Conservation (phyloP, 2,113 vertebrate genomes). For the Paradoxurus hermaphroditus region DNA sequence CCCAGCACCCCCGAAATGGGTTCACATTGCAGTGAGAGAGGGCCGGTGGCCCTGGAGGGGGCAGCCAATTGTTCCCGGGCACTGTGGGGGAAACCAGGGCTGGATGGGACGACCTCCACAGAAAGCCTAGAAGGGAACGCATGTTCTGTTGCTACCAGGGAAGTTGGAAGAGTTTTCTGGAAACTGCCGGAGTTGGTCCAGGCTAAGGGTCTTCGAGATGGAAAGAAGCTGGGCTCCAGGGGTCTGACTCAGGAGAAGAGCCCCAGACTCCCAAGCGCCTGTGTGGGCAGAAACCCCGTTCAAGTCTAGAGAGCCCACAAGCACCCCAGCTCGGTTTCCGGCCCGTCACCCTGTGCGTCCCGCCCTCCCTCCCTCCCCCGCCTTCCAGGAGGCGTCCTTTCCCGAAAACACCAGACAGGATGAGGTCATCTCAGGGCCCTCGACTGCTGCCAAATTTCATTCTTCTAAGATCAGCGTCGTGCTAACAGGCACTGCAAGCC, state of each 20-base stretch:
- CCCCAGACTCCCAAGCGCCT: rapidly evolving
- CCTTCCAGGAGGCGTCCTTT: not conserved
- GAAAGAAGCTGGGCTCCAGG: not conserved
- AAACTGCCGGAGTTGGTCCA: not conserved
- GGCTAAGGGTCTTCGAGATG: not conserved
- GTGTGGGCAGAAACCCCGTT: rapidly evolving
- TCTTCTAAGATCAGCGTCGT: conserved; percentile 50
- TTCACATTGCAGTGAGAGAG: not conserved
- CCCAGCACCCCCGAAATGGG: not conserved
- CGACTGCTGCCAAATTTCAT: conserved; percentile 32
- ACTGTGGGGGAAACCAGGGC: too few relatives aligned
- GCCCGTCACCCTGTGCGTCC: not conserved
- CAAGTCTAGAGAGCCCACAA: not conserved
- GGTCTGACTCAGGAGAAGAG: not conserved
- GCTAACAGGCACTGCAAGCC: conserved; percentile 25
- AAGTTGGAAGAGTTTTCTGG: conserved; percentile 13
- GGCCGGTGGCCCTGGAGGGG: not conserved
- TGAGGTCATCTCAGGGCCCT: conserved; percentile 41
- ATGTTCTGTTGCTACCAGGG: not conserved
- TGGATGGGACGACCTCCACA: not conserved
- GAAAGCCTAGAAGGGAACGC: not conserved
- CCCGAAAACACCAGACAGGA: conserved; percentile 49
- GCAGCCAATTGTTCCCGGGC: not conserved
- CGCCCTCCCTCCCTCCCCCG: not conserved
- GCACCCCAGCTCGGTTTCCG: not conserved